phyloP scores from a whole-genome alignment of 2,113 vertebrate species.

The Prochilodus magdalenae region DNA sequence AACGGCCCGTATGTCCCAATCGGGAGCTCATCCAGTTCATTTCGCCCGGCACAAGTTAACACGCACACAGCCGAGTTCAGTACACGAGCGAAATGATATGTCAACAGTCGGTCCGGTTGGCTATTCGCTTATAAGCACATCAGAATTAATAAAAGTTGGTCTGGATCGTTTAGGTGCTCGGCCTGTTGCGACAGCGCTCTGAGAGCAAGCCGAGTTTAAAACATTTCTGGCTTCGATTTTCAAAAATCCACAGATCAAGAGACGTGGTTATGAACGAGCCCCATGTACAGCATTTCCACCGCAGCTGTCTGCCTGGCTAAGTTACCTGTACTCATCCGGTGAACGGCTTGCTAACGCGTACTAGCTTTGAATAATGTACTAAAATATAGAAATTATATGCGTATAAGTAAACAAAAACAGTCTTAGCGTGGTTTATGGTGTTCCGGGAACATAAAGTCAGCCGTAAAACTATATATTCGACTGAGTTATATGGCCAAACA shows the following conservation, averaged over 20 bases:
- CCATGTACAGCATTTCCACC: background rate
- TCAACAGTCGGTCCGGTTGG: background rate
- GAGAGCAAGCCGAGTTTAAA: background rate
- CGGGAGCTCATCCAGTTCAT: background rate
- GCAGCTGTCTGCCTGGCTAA: background rate
- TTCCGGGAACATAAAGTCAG: background rate
- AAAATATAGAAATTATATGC: background rate
- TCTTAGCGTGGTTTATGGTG: background rate
- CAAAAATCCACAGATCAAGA: background rate
- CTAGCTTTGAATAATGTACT: constrained; percentile 11
- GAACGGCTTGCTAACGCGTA: background rate
- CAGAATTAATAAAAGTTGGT: background rate
- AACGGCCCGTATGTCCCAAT: background rate
- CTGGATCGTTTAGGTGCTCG: background rate
- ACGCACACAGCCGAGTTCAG: background rate
- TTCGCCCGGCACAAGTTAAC: background rate
- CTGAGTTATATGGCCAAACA: background rate
- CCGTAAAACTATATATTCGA: background rate
- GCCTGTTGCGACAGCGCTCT: background rate
- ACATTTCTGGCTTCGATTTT: background rate
- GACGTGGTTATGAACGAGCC: background rate
- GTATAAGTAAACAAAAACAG: background rate
- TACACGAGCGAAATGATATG: background rate
- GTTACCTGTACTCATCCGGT: background rate
- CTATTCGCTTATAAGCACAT: background rate